Conservation (phyloP, 2,888 invertebrate species). For the Amaurobius ferox region DNA sequence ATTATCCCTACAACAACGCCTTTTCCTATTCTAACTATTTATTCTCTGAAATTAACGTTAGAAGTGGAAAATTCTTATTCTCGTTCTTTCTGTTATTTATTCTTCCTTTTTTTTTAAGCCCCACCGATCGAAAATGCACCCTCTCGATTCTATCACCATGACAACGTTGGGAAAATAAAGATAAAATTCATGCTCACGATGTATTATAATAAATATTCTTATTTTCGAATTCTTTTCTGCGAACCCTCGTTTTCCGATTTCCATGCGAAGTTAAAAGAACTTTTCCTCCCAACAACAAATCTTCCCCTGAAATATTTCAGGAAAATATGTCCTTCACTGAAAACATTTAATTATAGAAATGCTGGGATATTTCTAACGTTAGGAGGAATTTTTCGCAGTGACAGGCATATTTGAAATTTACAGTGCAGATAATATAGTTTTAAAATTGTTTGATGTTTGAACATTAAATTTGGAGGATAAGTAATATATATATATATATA, state of each 20-base stretch:
- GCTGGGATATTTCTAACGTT: no score
- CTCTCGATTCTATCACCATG: neutral
- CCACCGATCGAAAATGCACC: neutral
- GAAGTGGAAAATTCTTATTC: neutral
- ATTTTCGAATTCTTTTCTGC: constrained; percentile 5
- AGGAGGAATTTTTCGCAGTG: no score
- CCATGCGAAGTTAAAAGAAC: neutral
- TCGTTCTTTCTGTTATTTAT: neutral
- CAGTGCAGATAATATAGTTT: no score
- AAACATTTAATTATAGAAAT: constrained; percentile 6
- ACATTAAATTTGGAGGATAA: no score
- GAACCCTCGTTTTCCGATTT: constrained; percentile 12
- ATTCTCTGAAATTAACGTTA: neutral
- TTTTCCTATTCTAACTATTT: neutral
- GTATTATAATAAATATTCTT: constrained; percentile 18
- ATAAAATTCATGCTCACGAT: constrained; percentile 15
- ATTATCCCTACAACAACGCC: no score
- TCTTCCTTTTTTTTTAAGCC: neutral
- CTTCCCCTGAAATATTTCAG: constrained; percentile 5
- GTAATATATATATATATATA: no score
- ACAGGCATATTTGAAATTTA: no score
- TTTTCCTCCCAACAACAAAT: neutral
- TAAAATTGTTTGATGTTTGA: no score
- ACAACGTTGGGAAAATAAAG: neutral
- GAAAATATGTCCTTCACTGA: constrained; percentile 5